Conservation (phyloP, 37 sponge, comb jelly and placozoan species). For the Aphrocallistes beatrix region DNA sequence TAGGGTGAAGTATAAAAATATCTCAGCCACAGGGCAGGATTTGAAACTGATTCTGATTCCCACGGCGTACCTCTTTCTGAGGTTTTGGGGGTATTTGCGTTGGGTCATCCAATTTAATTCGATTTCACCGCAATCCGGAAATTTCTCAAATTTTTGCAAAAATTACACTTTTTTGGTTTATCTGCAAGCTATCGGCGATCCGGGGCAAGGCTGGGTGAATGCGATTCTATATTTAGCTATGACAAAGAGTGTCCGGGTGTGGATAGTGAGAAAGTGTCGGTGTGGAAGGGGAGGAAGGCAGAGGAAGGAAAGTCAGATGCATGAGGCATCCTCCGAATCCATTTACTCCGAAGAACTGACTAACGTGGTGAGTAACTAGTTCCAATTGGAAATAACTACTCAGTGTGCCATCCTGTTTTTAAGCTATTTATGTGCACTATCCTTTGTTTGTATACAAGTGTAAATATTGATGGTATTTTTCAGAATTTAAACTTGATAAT, state of each 20-base stretch:
- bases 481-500: too few species aligned
- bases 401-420: too few species aligned
- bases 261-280: neutral
- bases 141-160: neutral
- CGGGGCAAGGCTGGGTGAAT: conserved; percentile 7
- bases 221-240: neutral
- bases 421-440: too few species aligned
- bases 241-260: neutral
- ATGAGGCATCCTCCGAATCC: too few species aligned
- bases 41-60: conserved; percentile 16
- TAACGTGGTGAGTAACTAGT: too few species aligned
- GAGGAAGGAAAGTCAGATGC: too few species aligned
- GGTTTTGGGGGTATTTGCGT: conserved; percentile 5
- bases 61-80: neutral
- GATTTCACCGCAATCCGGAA: neutral
- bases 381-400: too few species aligned
- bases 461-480: too few species aligned
- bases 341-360: too few species aligned
- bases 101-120: neutral
- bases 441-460: too few species aligned
- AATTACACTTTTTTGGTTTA: neutral
- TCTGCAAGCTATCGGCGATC: neutral
- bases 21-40: neutral
- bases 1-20: neutral
- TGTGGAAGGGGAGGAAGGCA: too few species aligned